Conservation (phyloP, 1,140 invertebrate species). For the Spodoptera litura region DNA sequence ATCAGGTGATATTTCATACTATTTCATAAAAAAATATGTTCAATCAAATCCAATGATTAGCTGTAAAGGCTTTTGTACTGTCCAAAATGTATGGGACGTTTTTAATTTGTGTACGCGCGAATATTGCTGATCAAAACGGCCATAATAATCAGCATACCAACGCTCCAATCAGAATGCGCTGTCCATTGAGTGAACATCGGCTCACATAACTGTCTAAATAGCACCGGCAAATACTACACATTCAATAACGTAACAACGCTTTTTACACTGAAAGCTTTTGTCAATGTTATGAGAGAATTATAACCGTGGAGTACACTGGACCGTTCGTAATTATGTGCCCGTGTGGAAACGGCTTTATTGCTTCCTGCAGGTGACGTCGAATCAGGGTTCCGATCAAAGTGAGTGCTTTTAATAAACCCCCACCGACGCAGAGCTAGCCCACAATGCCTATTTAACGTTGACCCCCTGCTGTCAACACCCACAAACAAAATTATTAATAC, state of each 20-base stretch:
- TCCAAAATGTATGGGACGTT: background rate
- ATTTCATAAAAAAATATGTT: too few relatives aligned
- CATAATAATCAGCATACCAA: background rate
- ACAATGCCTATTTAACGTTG: conserved; percentile 58
- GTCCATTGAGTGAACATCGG: background rate
- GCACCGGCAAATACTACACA: conserved; percentile 19
- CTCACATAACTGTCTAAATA: conserved; percentile 8
- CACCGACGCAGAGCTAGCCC: conserved; percentile 50
- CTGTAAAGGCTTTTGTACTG: background rate
- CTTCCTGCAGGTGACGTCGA: conserved; percentile 80
- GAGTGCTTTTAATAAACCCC: conserved; percentile 82
- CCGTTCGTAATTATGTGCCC: conserved; percentile 76
- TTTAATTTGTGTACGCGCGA: too few relatives aligned
- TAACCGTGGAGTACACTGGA: conserved; percentile 42
- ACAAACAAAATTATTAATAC: conserved; percentile 1
- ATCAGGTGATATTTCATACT: too few relatives aligned
- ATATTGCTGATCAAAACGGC: background rate
- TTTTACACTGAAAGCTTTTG: conserved; percentile 78
- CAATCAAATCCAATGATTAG: background rate
- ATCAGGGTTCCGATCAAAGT: conserved; percentile 78
- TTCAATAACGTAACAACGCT: conserved; percentile 77
- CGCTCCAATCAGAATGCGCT: conserved; percentile 13
- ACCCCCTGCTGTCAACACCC: conserved; percentile 42
- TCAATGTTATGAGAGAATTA: conserved; percentile 76
- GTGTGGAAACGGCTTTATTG: conserved; percentile 75